These are phyloP conservation scores for Frankliniella intonsa DNA, from an alignment of 2,888 invertebrate species.

Conservation along the genomic window DNA sequence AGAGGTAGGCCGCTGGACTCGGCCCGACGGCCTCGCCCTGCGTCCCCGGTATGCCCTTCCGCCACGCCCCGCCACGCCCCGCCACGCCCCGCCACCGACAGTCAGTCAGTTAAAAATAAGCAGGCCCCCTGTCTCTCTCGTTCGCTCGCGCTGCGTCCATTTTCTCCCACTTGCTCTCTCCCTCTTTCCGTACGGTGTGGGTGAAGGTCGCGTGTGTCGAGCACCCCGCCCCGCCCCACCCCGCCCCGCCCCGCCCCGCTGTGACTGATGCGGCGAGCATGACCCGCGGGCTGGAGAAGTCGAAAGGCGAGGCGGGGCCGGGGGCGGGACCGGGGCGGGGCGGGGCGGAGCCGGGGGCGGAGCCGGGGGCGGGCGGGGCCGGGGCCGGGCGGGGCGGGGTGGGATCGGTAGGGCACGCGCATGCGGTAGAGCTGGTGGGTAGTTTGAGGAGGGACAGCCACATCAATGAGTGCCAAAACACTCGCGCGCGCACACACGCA, in stretches of 20 bases:
- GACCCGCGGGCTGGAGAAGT: not conserved
- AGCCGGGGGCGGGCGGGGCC: not conserved
- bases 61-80: constrained; percentile 1
- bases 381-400: not conserved
- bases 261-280: not conserved
- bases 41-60: not conserved
- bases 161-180: constrained; percentile 28
- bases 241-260: not conserved
- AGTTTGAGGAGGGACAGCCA: no score
- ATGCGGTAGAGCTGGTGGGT: no score
- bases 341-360: no score
- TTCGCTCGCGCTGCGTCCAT: constrained; percentile 30
- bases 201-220: constrained; percentile 39
- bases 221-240: constrained; percentile 19
- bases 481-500: no score
- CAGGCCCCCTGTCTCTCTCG: constrained; percentile 31
- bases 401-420: no score
- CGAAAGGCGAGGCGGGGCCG: not conserved
- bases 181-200: constrained; percentile 31
- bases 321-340: not conserved
- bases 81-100: not conserved
- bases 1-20: not conserved
- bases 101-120: constrained; percentile 34
- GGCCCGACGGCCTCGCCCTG: no score
- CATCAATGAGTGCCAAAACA: no score